Conservation (phyloP, 2,113 vertebrate species). For the Atherinomorus stipes region DNA sequence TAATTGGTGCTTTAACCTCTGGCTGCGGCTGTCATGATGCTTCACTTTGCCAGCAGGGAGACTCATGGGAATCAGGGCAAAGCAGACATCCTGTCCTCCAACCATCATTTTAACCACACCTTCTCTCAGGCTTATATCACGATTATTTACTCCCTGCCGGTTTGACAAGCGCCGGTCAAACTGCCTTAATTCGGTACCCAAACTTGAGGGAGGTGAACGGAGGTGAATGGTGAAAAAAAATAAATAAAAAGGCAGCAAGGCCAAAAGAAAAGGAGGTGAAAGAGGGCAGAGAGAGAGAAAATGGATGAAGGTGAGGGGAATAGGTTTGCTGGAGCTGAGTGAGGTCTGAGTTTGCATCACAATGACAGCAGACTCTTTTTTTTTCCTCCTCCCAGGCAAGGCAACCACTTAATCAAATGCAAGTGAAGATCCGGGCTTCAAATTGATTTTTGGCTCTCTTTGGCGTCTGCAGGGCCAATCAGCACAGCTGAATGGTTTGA, state of each 20-base stretch:
- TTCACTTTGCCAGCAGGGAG: constrained; percentile 56
- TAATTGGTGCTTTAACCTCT: constrained; percentile 79
- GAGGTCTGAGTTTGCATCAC: constrained; percentile 41
- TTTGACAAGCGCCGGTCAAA: constrained; percentile 46
- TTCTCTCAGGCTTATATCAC: background rate
- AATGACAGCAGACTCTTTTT: constrained; percentile 32
- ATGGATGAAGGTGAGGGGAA: background rate
- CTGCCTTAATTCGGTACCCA: constrained; percentile 17
- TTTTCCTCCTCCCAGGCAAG: constrained; percentile 8
- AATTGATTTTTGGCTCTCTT: constrained; percentile 46
- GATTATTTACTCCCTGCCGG: constrained; percentile 6
- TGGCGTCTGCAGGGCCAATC: constrained; percentile 40
- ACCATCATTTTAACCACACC: constrained; percentile 40
- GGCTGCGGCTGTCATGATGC: constrained; percentile 55
- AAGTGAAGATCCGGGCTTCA: constrained; percentile 42
- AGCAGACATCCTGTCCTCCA: constrained; percentile 46
- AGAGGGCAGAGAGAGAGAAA: background rate
- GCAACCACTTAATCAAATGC: constrained; percentile 48
- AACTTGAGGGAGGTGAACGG: constrained; percentile 14
- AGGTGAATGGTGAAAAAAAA: constrained; percentile 8
- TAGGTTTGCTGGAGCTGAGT: background rate
- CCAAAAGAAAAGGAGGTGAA: constrained; percentile 7
- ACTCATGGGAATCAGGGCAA: constrained; percentile 48
- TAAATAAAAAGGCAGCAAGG: background rate
- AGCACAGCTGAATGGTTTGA: constrained; percentile 57